A percentile compares a stretch with the other conserved stretches of the same genome.
Evolutionary conservation across 2,113 vertebrate species (phyloP).

Genomic region (Xenotilapia longispinis): DNA sequence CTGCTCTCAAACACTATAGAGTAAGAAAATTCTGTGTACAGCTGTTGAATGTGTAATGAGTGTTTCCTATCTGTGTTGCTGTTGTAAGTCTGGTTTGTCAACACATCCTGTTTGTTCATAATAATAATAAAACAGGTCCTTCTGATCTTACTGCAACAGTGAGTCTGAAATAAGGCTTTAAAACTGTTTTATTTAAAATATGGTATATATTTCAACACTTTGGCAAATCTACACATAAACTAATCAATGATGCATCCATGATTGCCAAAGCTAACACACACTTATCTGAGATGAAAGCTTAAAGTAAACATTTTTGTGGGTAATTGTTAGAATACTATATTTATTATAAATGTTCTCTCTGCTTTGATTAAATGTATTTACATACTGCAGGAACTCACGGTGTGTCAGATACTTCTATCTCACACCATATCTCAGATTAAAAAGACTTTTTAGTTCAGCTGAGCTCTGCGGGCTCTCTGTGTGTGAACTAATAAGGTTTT

Average conservation of each 20-base stretch:
- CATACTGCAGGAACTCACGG: not conserved
- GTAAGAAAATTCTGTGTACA: not conserved
- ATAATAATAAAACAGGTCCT: not conserved
- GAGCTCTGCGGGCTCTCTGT: not conserved
- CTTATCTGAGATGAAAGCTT: not conserved
- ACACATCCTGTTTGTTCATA: not conserved
- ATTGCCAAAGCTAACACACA: not conserved
- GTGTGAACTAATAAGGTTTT: not conserved
- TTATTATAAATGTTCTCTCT: not conserved
- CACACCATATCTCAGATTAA: not conserved
- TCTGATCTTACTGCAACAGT: rapidly evolving
- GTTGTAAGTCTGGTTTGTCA: not conserved
- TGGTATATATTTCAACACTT: not conserved
- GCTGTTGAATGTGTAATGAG: not conserved
- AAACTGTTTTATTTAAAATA: not conserved
- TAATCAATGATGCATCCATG: rapidly evolving
- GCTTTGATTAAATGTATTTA: rapidly evolving
- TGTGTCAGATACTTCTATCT: not conserved
- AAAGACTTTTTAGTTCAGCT: not conserved
- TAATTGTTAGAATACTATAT: not conserved
- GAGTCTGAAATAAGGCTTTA: not conserved
- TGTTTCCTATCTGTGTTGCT: not conserved
- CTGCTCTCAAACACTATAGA: not conserved
- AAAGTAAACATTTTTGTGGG: not conserved
- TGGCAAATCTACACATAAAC: not conserved